Base-by-base conservation (phyloP, 2,113 vertebrate species). In the Lophura nycthemera region DNA sequence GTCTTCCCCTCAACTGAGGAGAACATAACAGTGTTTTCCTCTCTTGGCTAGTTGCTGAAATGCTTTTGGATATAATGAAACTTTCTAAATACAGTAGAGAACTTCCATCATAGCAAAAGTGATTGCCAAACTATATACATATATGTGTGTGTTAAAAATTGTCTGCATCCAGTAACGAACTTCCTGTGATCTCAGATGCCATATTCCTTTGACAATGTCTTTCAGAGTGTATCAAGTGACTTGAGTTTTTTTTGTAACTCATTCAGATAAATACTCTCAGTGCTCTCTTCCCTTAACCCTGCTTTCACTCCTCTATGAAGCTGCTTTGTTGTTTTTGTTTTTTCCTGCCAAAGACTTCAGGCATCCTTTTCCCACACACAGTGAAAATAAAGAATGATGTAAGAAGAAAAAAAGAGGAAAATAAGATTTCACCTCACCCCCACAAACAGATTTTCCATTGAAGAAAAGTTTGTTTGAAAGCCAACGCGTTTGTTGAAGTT, bases 41-140 rank as follows among this genome's bases (percentile, higher is more conserved):
- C 48, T 83, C 83, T 96, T 95, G 94, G 83, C 85, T 96, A 71
- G 14, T 89, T 89, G 70, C 79, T 89, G 69, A 83, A 79, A 77
- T 92, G 87, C 65, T 88, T 92, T 94, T 96, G 92, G 83, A 86
- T 93, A 40, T 50, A 95, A 88, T 25, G 57, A 93, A 82, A 57
- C 50, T 59, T 81, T 52, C 59, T 72, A 45, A 77, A 36, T 29
- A 63, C 43, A 76, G 76, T 24, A 79, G 54, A 71, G 72, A 90
- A 80, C 80, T 94, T 90, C 74, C 47, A 87, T 25, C 64, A 64
- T 24, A 83, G 83, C 61, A 88, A 71, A 95, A 79, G 10, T 56
- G 67, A 88, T 75, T 89, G 71, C 88, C 84, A 94, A 86, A 61
- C 25, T 4, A 47, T 42, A 63, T 11, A 63, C 13, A 16, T 36